Conservation (phyloP, 2,797 vertebrate genomes). For the Girardinus metallicus region DNA sequence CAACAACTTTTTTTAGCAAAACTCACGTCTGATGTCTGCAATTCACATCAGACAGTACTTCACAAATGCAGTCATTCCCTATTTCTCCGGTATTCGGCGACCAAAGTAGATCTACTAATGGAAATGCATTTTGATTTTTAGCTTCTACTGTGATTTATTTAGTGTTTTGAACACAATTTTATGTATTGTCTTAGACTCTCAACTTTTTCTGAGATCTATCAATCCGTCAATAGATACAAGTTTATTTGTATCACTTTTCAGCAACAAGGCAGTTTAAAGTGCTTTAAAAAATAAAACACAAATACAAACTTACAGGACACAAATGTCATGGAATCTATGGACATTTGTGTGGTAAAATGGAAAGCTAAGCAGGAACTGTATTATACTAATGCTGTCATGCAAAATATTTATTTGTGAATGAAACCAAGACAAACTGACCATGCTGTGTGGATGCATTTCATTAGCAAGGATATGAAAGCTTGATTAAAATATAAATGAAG, state of each 20-base stretch:
- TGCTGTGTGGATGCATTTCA: not conserved
- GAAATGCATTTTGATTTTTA: not conserved
- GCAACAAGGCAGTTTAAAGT: no score
- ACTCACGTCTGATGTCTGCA: conserved; percentile 54
- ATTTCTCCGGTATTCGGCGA: not conserved
- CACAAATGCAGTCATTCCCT: conserved; percentile 7
- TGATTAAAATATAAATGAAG: not conserved
- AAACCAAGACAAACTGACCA: not conserved
- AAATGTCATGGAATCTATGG: no score
- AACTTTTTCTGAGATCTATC: not conserved
- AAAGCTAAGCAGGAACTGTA: not conserved
- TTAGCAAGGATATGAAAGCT: not conserved
- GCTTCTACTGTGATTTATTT: not conserved
- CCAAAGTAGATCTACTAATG: not conserved
- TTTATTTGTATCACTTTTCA: no score
- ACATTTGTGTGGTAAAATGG: not conserved
- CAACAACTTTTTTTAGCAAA: conserved; percentile 51
- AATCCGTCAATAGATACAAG: no score
- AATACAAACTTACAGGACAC: no score
- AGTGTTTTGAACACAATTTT: not conserved
- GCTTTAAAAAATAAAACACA: no score
- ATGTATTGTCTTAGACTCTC: not conserved
- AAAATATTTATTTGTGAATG: not conserved
- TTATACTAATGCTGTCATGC: not conserved
- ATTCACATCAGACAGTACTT: conserved; percentile 43